phyloP scores from a whole-genome alignment of 1,140 invertebrate genomes.

The Drosophila simulans region DNA sequence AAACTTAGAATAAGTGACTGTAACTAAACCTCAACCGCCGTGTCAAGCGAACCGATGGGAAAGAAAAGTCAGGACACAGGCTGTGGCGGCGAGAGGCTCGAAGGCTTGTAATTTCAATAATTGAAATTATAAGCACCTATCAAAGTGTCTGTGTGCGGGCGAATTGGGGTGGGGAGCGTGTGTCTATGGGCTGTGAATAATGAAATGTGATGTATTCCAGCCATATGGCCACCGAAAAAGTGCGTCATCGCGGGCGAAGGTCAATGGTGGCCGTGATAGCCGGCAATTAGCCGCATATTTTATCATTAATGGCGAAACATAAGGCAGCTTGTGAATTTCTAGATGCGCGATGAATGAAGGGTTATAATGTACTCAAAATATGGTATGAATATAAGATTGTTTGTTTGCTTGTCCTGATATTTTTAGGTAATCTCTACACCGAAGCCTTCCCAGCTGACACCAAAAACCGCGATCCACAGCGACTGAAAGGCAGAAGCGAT shows the following conservation, averaged over 20 bases:
- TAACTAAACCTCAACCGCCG: background rate
- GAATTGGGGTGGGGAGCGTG: conserved; percentile 1
- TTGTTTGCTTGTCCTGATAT: too few species aligned
- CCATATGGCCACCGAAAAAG: conserved; percentile 50
- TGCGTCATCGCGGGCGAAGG: conserved; percentile 52
- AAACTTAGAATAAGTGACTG: too few species aligned
- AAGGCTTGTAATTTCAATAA: conserved; percentile 53
- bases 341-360: background rate
- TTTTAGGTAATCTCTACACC: background rate
- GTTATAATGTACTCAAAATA: background rate
- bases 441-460: conserved; percentile 1
- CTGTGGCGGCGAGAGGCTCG: conserved; percentile 16
- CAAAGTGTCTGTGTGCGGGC: conserved; percentile 14
- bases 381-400: too few species aligned
- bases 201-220: conserved; percentile 34
- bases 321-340: background rate
- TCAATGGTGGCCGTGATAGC: background rate
- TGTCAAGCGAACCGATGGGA: conserved; percentile 1
- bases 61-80: background rate
- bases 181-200: conserved; percentile 25
- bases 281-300: background rate
- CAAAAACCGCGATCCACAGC: conserved; percentile 60
- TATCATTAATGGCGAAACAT: conserved; percentile 10
- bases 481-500: conserved; percentile 40
- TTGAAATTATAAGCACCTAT: conserved; percentile 56